These are phyloP conservation scores for Seriola aureovittata DNA, from an alignment of 2,113 vertebrate species.

Conservation along the genomic window DNA sequence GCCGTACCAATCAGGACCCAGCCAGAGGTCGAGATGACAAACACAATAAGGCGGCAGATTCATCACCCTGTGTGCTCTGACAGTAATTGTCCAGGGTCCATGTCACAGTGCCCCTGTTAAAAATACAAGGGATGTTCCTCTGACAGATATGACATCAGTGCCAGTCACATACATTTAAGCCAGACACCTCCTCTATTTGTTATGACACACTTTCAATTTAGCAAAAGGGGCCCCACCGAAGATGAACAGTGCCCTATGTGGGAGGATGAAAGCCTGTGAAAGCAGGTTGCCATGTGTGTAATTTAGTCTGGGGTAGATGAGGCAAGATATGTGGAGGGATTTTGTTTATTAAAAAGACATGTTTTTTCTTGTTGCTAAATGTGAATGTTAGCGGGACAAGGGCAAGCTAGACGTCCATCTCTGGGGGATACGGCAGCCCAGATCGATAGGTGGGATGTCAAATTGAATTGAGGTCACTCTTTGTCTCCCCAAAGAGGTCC, in stretches of 20 bases:
- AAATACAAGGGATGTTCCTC: slow-evolving; percentile 68
- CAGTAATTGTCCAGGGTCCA: slow-evolving; percentile 75
- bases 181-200: slow-evolving; percentile 73
- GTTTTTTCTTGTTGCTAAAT: slow-evolving; percentile 61
- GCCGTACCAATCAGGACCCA: slow-evolving; percentile 57
- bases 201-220: slow-evolving; percentile 82
- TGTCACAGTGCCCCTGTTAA: slow-evolving; percentile 59
- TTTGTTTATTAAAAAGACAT: slow-evolving; percentile 63
- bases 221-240: slow-evolving; percentile 47
- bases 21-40: slow-evolving; percentile 76
- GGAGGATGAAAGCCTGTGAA: slow-evolving; percentile 34
- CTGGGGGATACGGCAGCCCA: slow-evolving; percentile 54
- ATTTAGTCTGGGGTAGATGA: slow-evolving; percentile 46
- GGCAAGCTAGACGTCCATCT: slow-evolving; percentile 70
- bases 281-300: slow-evolving; percentile 32
- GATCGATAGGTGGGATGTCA: slow-evolving; percentile 84
- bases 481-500: slow-evolving; percentile 79
- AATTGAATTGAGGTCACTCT: slow-evolving; percentile 86
- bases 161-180: slow-evolving; percentile 75
- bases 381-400: slow-evolving; percentile 67
- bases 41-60: slow-evolving; percentile 76
- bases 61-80: slow-evolving; percentile 74
- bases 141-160: slow-evolving; percentile 65
- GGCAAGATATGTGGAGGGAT: slow-evolving; percentile 36
- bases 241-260: slow-evolving; percentile 53